These are phyloP conservation scores for Bradysia coprophila DNA, from an alignment of 1,140 invertebrate genomes.

Conservation along the genomic window DNA sequence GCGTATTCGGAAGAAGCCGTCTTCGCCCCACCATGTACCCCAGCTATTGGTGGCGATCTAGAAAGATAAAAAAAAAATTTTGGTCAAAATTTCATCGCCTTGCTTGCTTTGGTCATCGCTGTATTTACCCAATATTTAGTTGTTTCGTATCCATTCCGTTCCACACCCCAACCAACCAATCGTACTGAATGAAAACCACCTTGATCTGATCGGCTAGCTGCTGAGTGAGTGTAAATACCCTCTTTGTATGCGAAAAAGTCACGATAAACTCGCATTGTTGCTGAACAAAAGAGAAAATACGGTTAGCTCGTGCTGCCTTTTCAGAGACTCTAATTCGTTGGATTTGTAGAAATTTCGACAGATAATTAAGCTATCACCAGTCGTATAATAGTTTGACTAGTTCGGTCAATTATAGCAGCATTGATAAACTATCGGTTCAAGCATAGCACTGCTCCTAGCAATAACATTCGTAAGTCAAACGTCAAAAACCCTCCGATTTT, in stretches of 20 bases:
- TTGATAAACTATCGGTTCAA: too few species aligned
- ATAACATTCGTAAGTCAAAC: background rate
- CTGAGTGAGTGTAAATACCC: slow-evolving; percentile 60
- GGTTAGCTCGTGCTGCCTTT: too few species aligned
- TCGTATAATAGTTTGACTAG: too few species aligned
- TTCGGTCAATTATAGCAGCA: too few species aligned
- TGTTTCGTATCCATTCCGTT: slow-evolving; percentile 28
- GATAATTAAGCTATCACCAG: too few species aligned
- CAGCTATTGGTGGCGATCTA: slow-evolving; percentile 82
- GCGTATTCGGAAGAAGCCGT: slow-evolving; percentile 64
- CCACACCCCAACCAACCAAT: slow-evolving; percentile 80
- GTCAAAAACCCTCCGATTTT: too few species aligned
- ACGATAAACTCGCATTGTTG: slow-evolving; percentile 70
- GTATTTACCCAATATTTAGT: slow-evolving; percentile 75
- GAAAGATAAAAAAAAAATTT: slow-evolving; percentile 9
- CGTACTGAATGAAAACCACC: slow-evolving; percentile 76
- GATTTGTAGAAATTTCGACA: too few species aligned
- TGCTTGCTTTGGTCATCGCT: background rate
- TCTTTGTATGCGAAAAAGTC: slow-evolving; percentile 79
- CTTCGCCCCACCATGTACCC: slow-evolving; percentile 77
- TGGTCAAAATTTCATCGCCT: background rate
- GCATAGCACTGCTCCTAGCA: too few species aligned
- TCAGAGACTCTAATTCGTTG: too few species aligned
- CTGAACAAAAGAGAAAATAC: slow-evolving; percentile 29
- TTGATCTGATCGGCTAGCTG: slow-evolving; percentile 28